Base-by-base conservation (phyloP, 2,888 invertebrate species). In the Morpho achilles region DNA sequence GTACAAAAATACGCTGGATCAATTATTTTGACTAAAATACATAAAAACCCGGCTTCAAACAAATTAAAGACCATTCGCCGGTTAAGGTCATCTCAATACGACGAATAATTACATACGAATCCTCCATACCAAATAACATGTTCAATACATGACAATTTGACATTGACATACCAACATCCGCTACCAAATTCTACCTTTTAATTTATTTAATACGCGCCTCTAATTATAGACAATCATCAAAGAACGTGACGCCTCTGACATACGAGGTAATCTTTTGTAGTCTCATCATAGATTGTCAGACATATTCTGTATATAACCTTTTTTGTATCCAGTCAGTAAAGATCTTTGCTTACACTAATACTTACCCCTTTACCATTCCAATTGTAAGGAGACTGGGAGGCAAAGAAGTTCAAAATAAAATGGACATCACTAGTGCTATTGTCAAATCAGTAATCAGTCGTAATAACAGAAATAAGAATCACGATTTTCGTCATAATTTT, bases 221-320 rank as follows among this genome's bases (percentile, higher is more conserved):
- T 87, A 88, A 89, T 88, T 87, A 85, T 76, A 80, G 74, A 82
- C 81, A 82, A 86, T 83, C 82, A 75, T 75, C 76, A 68, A 71
- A 74, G 76, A 77, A 78, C 80, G 80, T 82, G 83, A 87, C 80
- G 87, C 76, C 73, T 81, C 79, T 80, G 79, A 84, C 84, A 82
- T 74, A 80, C 85, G 85, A 88, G 88, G 88, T 85, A 87, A 84
- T 79, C 87, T 86, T 88, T 87, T 87, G 84, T 87, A 73, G 71
- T 74, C 76, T 74, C 84, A 77, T 85, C 86, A 84, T 77, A 76
- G 77, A 76, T 79, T 80, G 82, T 81, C 82, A 79, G 83, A 73
- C 76, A 64, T 81, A 81, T 83, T 82, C 75, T 69, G 63, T 59
- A 65, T 65, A 75, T 82, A 83, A 82, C 83, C 80, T 84, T 83